These are phyloP conservation scores for Drosophila anomalata DNA, from an alignment of 2,888 invertebrate species.

Conservation along the genomic window DNA sequence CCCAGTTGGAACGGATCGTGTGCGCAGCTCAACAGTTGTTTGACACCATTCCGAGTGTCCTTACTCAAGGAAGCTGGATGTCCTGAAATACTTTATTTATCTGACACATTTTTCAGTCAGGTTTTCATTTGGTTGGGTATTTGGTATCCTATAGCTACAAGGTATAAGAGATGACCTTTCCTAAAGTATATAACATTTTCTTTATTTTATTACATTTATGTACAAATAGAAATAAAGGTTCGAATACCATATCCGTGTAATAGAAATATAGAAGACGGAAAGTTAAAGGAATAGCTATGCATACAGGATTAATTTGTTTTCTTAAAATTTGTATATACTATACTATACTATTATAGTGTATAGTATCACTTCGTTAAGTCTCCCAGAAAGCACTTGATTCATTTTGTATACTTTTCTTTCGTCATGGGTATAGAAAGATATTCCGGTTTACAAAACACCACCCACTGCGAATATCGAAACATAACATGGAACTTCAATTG, in stretches of 20 bases:
- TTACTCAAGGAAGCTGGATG: not conserved
- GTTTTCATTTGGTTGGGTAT: not conserved
- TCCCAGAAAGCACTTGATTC: not conserved
- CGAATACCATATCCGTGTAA: no score
- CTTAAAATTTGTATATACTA: no score
- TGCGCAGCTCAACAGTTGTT: conserved; percentile 73
- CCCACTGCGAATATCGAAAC: not conserved
- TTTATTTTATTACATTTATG: no score
- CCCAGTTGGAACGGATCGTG: conserved; percentile 33
- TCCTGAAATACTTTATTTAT: conserved; percentile 46
- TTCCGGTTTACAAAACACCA: not conserved
- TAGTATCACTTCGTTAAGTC: no score
- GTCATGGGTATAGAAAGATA: not conserved
- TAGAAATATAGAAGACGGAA: no score
- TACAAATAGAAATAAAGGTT: no score
- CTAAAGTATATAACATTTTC: not conserved
- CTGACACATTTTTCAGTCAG: conserved; percentile 61
- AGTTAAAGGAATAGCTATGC: no score
- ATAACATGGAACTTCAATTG: conserved; percentile 13
- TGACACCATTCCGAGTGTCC: conserved; percentile 50
- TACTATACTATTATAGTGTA: no score
- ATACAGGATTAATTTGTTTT: no score
- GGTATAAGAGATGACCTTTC: not conserved
- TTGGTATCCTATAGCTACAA: not conserved
- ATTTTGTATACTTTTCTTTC: not conserved